These are phyloP conservation scores for Panthera tigris DNA, from an alignment of 2,113 vertebrate species.

Conservation along the genomic window DNA sequence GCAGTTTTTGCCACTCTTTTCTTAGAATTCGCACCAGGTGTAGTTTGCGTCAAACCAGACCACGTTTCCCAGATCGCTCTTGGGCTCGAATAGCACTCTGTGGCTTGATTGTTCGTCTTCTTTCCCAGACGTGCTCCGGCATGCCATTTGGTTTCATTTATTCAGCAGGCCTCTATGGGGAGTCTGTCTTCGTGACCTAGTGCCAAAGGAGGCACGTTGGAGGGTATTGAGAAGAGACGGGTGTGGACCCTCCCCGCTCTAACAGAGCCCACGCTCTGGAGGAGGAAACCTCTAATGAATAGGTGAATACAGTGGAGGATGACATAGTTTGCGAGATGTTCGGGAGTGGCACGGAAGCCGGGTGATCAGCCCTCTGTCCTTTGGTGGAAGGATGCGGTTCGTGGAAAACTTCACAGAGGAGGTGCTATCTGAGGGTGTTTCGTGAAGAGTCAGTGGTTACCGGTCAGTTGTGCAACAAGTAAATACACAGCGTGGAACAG, in stretches of 20 bases:
- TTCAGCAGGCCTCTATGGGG: background rate
- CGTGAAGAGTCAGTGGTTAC: background rate
- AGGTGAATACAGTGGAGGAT: accelerated
- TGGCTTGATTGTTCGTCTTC: background rate
- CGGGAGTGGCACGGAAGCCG: background rate
- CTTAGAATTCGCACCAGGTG: background rate
- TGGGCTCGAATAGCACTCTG: background rate
- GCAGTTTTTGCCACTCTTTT: background rate
- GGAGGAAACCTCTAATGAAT: background rate
- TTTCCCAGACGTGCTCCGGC: background rate
- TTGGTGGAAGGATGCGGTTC: background rate
- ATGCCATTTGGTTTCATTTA: background rate
- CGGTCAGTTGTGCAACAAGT: background rate
- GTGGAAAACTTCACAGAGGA: background rate
- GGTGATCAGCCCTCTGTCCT: background rate
- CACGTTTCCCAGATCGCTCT: background rate
- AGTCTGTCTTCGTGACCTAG: background rate
- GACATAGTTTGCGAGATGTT: background rate
- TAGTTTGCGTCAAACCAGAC: background rate
- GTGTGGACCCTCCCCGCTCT: background rate
- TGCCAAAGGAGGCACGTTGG: background rate
- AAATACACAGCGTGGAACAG: background rate
- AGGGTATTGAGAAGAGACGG: background rate
- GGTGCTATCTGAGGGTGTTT: background rate
- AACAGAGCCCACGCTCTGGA: background rate